Base-by-base conservation (phyloP, 1,140 invertebrate species). In the Linepithema humile region DNA sequence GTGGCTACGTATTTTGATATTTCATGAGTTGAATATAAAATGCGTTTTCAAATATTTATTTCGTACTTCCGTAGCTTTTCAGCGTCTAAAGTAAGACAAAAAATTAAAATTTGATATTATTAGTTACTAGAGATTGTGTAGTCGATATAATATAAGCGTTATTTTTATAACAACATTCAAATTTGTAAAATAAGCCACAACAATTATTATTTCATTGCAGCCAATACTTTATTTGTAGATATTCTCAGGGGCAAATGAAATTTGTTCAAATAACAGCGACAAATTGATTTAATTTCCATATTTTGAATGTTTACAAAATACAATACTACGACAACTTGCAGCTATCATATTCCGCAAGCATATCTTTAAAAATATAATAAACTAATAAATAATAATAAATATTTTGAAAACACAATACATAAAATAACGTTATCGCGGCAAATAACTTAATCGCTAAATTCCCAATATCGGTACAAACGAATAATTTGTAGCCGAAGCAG, bases 401-500 rank as follows among this genome's bases (percentile, higher is more conserved):
- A 12, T 64, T 64, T n/a, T 15, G 32, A 26, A 17, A 50, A n/a
- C 32, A 40, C 48, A 9, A 20, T 67, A 29, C 15, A 64, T 17
- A 70, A 77, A 55, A 55, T 69, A 80, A 69, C 1, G 48, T 69
- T 20, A 35, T 6, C 15, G 12, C 10, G n/a, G 38, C 6, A 10
- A 65, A 50, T 77, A 77, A 50, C 59, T 53, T 78, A 69, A 69
- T 40, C 75, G 38, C 50, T 55, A 55, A 69, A 69, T 69, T 70
- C 10, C 75, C 48, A 57, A 80, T 80, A 80, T 57, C 65, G 64
- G n/a, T 55, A 32, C 45, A 40, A 43, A 70, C 35, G 35, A 80
- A 70, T 35, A 80, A 80, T 80, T 80, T 80, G 75, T 80, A 23
- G 75, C 26, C 64, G 75, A 80, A 80, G 75, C 75, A 80, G 75